Evolutionary conservation across 1,140 invertebrate species (phyloP).

Genomic region (Semibalanus balanoides): DNA sequence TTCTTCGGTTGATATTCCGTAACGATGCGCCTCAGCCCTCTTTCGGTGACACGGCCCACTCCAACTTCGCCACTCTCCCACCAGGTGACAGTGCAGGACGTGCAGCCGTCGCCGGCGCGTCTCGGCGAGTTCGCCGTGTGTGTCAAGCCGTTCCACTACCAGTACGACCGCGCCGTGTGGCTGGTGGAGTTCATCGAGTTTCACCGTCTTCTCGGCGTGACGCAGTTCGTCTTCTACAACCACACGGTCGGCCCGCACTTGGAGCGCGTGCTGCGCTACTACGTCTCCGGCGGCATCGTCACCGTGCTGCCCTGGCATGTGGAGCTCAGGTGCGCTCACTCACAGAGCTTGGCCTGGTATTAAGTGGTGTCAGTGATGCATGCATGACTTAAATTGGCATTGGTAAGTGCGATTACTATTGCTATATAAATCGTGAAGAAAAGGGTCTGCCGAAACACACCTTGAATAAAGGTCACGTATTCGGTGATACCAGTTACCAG

Average conservation of each 20-base stretch:
- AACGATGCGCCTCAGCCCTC: no score
- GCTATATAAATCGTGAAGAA: no score
- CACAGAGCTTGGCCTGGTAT: no score
- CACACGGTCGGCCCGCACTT: conserved; percentile 66
- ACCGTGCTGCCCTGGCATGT: conserved; percentile 76
- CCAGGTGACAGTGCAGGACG: neutral
- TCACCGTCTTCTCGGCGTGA: conserved; percentile 67
- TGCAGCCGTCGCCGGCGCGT: conserved; percentile 3
- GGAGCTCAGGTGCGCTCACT: conserved; percentile 71
- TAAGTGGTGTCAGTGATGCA: no score
- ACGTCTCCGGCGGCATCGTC: conserved; percentile 48
- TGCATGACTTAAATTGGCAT: no score
- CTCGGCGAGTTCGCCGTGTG: conserved; percentile 60
- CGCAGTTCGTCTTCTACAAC: conserved; percentile 84
- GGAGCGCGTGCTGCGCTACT: conserved; percentile 48
- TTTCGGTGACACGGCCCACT: conserved; percentile 36
- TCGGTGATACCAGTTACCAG: no score
- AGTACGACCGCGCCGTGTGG: conserved; percentile 61
- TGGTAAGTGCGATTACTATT: no score
- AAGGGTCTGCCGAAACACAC: no score
- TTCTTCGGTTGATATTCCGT: no score
- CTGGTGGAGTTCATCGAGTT: conserved; percentile 85
- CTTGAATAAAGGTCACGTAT: no score
- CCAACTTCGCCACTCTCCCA: conserved; percentile 29
- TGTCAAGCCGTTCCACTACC: conserved; percentile 81